Base-by-base conservation (phyloP, 2,797 vertebrate genomes). In the Urosaurus nigricauda region DNA sequence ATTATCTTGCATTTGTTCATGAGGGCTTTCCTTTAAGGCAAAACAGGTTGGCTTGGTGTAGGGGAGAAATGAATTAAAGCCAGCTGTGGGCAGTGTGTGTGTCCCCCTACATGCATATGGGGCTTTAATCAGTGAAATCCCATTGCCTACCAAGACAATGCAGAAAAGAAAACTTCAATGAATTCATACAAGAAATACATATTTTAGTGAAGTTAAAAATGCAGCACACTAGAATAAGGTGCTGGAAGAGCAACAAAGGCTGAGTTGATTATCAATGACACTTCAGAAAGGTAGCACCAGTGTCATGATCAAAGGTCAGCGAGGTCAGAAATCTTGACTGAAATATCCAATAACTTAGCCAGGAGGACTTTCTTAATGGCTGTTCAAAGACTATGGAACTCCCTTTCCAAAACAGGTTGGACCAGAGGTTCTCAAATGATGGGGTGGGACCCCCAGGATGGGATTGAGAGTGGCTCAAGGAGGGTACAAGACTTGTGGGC, bases 1-100 rank as follows among this genome's bases (percentile, higher is more conserved):
- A 79, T 87, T 86, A 29, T 79, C 65, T 87, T 79, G 47, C 56
- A 87, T 56, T 87, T 87, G 43, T 84, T 75, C 77, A 75, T 51
- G 47, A 74, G 35, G 77, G 35, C 70, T 35, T 80, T 84, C 35
- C 68, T 81, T 83, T 75, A 74, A 74, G 68, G 85, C 77, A 80
- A 85, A 85, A 51, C 40, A 73, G 40, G 73, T 37, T 89, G 70
- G 47, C 71, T 79, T 74, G 35, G 4, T 71, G 4, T 8, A 32
- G 51, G 40, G 29, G 19, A 11, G 21, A 81, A 85, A 88, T 70
- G n/a, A 68, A 82, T 68, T 77, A 17, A 47, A 65, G n/a, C 79
- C 56, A 56, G 43, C n/a, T 84, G 56, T 16, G n/a, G 68, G 80
- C 74, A 84, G n/a, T 13, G 0, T 40, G 53, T 17, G 47, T 51